A percentile compares a stretch with the other conserved stretches of the same genome.
These are phyloP conservation scores for Euschistus heros DNA, from an alignment of 1,140 invertebrate genomes.

Conservation along the genomic window DNA sequence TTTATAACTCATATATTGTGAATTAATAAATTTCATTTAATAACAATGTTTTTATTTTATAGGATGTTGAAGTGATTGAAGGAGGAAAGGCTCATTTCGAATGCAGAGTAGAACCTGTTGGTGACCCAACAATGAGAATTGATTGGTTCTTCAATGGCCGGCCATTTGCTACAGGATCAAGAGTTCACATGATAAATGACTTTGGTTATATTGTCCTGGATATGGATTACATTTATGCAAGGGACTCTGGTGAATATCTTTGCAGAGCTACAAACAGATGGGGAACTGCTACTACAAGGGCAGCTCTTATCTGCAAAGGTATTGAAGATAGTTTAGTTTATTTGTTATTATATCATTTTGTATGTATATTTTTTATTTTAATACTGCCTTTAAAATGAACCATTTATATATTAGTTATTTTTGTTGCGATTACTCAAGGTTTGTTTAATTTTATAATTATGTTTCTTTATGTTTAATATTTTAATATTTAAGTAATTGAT, in stretches of 20 bases:
- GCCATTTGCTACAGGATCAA: slow-evolving; percentile 75
- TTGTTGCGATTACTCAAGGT: not conserved
- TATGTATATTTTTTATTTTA: not conserved
- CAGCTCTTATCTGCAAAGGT: slow-evolving; percentile 66
- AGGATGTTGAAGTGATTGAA: slow-evolving; percentile 67
- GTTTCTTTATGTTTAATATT: too few species aligned
- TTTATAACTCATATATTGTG: not conserved
- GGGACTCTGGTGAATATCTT: slow-evolving; percentile 77
- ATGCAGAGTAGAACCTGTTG: slow-evolving; percentile 75
- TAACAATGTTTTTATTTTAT: not conserved
- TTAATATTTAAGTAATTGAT: too few species aligned
- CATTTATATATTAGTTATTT: not conserved
- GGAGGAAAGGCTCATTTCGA: slow-evolving; percentile 83
- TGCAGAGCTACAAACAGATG: slow-evolving; percentile 77
- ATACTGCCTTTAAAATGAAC: not conserved
- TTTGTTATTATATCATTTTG: not conserved
- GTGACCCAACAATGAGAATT: slow-evolving; percentile 77
- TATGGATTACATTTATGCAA: slow-evolving; percentile 71
- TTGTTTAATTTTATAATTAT: too few species aligned
- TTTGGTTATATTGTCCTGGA: slow-evolving; percentile 86
- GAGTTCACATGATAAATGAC: slow-evolving; percentile 84
- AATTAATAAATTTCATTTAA: not conserved
- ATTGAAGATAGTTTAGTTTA: slow-evolving; percentile 2
- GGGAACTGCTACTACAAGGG: slow-evolving; percentile 71
- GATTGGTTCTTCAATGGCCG: slow-evolving; percentile 91